Conservation (phyloP, 2,113 vertebrate species). For the Lepus americanus region DNA sequence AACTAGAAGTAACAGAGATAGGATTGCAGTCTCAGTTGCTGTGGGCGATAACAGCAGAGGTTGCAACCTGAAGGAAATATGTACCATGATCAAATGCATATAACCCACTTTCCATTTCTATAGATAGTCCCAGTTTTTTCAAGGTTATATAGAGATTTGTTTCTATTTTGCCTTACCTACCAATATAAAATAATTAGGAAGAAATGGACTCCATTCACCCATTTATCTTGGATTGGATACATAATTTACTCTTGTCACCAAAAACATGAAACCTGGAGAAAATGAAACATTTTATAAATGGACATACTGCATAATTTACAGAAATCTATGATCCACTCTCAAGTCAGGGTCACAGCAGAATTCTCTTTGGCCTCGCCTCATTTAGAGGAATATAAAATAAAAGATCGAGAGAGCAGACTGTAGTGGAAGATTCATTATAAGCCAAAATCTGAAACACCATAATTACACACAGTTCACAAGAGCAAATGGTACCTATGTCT, state of each 20-base stretch:
- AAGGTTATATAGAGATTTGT: neutral
- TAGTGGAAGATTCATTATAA: conserved; percentile 70
- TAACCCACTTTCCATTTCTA: neutral
- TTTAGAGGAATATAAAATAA: conserved; percentile 63
- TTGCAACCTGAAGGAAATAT: neutral
- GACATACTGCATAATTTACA: conserved; percentile 20
- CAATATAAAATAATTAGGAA: conserved; percentile 20
- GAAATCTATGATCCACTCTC: neutral
- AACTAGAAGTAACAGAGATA: conserved; percentile 1
- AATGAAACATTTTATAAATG: conserved; percentile 32
- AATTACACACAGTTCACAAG: conserved; percentile 78
- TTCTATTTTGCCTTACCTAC: conserved; percentile 31
- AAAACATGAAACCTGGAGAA: conserved; percentile 33
- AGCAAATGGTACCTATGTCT: conserved; percentile 69
- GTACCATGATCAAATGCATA: neutral
- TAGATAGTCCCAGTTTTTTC: neutral
- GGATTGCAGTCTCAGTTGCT: neutral
- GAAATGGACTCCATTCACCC: neutral
- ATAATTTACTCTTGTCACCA: neutral
- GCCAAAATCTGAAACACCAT: conserved; percentile 54
- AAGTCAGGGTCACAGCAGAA: conserved; percentile 32
- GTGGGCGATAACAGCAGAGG: neutral
- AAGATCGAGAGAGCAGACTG: neutral
- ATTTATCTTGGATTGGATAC: neutral
- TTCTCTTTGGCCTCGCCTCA: conserved; percentile 50